Evolutionary conservation across 2,113 vertebrate species (phyloP).

Genomic region (Sitta europaea): DNA sequence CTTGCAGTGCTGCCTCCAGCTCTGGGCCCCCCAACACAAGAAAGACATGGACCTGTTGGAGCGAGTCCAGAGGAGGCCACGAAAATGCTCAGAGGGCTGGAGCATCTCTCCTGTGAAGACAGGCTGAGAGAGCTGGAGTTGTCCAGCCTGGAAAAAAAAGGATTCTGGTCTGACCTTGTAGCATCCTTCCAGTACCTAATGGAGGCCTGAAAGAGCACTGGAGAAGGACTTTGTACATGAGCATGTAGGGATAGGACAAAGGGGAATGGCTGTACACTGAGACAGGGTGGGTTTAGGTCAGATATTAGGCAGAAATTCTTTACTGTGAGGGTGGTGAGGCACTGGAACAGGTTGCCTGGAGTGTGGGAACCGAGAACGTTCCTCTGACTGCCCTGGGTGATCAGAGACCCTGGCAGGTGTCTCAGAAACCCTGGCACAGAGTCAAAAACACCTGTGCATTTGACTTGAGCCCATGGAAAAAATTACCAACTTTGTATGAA

Average conservation of each 20-base stretch:
- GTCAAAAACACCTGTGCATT: too few species aligned
- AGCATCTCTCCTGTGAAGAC: neutral
- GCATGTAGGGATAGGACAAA: neutral
- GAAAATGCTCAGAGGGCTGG: rapidly evolving
- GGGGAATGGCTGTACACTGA: neutral
- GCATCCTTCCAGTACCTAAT: neutral
- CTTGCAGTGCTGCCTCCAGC: neutral
- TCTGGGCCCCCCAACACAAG: rapidly evolving
- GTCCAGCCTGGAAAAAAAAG: neutral
- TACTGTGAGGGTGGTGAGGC: neutral
- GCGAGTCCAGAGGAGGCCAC: neutral
- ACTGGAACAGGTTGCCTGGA: neutral
- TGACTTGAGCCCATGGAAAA: too few species aligned
- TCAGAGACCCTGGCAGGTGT: too few species aligned
- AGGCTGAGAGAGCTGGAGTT: neutral
- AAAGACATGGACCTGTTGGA: neutral
- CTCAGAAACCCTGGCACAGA: too few species aligned
- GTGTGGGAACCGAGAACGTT: too few species aligned
- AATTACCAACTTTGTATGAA: too few species aligned
- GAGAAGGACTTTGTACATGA: neutral
- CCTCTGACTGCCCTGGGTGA: too few species aligned
- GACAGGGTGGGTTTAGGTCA: neutral
- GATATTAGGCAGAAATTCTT: neutral
- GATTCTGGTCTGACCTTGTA: neutral
- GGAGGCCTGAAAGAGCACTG: neutral